Evolutionary conservation across 2,888 invertebrate species (phyloP).

Genomic region (Agrilus mali): DNA sequence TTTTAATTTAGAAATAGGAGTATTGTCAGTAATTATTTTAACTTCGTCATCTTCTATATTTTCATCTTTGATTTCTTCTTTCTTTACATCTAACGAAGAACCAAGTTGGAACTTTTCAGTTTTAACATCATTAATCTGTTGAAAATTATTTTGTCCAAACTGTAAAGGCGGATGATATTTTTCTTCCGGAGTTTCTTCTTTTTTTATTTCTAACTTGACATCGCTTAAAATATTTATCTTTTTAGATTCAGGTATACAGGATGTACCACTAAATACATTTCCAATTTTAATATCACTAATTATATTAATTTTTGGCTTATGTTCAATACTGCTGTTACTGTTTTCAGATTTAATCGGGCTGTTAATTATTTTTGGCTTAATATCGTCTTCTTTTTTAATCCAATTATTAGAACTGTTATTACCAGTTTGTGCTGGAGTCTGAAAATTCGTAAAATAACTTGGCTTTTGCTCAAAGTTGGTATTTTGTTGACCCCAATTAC

Average conservation of each 20-base stretch:
- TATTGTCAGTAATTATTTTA: constrained; percentile 15
- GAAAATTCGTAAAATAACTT: constrained; percentile 20
- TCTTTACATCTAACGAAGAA: constrained; percentile 4
- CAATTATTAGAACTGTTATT: constrained; percentile 13
- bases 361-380: constrained; percentile 11
- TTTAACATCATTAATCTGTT: constrained; percentile 8
- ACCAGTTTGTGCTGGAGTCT: constrained; percentile 6
- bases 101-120: constrained; percentile 33
- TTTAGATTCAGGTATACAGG: constrained; percentile 18
- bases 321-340: constrained; percentile 22
- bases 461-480: constrained; percentile 10
- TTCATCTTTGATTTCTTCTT: neutral
- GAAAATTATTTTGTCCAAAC: constrained; percentile 10
- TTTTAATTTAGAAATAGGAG: constrained; percentile 29
- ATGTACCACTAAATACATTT: constrained; percentile 18
- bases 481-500: neutral
- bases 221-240: constrained; percentile 33
- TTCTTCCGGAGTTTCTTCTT: constrained; percentile 37
- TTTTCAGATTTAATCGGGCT: constrained; percentile 24
- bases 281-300: constrained; percentile 33
- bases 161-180: constrained; percentile 31
- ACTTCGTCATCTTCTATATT: constrained; percentile 36
- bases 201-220: constrained; percentile 31
- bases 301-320: constrained; percentile 33
- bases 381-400: constrained; percentile 29